Conservation (phyloP, 2,113 vertebrate species). For the Chlorodrepanis virens region DNA sequence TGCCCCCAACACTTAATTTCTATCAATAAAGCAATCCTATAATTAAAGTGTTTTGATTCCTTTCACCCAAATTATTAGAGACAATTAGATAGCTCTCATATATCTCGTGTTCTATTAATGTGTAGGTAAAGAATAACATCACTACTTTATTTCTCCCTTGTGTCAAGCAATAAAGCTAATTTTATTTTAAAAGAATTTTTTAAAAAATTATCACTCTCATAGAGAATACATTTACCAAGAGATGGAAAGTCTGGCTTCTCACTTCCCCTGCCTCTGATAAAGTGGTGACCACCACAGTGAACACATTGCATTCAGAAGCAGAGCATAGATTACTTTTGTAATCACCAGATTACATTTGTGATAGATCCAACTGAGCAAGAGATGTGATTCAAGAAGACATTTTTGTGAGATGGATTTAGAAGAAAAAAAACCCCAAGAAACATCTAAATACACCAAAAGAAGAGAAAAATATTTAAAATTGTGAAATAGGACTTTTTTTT, state of each 20-base stretch:
- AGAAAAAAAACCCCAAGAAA: neutral
- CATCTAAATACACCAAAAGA: neutral
- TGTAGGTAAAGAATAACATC: neutral
- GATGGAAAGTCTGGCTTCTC: neutral
- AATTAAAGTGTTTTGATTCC: neutral
- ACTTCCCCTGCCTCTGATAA: neutral
- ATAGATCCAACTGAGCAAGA: neutral
- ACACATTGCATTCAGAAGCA: neutral
- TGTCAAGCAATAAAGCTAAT: neutral
- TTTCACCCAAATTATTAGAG: neutral
- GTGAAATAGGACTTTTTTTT: neutral
- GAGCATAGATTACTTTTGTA: neutral
- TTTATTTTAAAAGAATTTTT: neutral
- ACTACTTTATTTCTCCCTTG: neutral
- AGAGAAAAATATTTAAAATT: neutral
- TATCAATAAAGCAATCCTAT: neutral
- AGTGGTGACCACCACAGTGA: neutral
- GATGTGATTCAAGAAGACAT: neutral
- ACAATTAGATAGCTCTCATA: neutral
- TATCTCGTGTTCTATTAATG: neutral
- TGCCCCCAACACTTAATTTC: neutral
- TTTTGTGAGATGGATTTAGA: neutral
- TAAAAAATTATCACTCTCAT: neutral
- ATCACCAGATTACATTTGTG: neutral
- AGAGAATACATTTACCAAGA: neutral